Evolutionary conservation across 2,113 vertebrate species (phyloP), one percentile per base, ranked within the genome.

Genomic region (Aegithalos caudatus): DNA sequence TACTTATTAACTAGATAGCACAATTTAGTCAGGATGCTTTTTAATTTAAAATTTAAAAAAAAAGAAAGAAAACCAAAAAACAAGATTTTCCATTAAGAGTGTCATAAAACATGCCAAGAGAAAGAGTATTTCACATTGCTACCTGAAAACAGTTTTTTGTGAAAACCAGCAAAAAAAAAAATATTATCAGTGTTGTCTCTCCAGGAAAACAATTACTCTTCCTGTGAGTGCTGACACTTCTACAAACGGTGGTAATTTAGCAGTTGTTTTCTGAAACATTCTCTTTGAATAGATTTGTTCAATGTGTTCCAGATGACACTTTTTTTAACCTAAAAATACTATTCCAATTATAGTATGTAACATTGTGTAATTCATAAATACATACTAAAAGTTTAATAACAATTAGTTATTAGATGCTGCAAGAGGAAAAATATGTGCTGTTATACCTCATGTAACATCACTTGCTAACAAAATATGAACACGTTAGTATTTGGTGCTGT

Each of bases 1-100:
- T 95, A 89, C 56, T 94, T 83, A 90, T 96, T 97, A 95, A 67
- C 57, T 72, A 74, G 71, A 97, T 82, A 27, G 77, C 57, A 97
- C 88, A 86, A 80, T 79, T 83, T 91, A 80, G 37, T 50, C 56
- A 50, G 81, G 57, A 78, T 86, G 53, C 64, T 95, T 96, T 93
- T 62, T 24, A 92, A 90, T 65, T 57, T 51, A 14, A 51, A 60
- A 17, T 14, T 33, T 27, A 23, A 48, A 10, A 88, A 51, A 62
- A 67, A 21, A 29, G 27, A 21, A 31, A 35, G 13, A 16, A 27
- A 73, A 71, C 53, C 22, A 7, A 48, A 74, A 66, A 24, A 2
- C 25, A 93, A 92, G 8, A 12, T 27, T 45, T 87, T 47, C 35
- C 23, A 38, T 37, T 17, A 64, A 69, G 22, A 45, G 5, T 23